These are phyloP conservation scores for Camponotus pennsylvanicus DNA, from an alignment of 1,140 invertebrate species.

Conservation along the genomic window DNA sequence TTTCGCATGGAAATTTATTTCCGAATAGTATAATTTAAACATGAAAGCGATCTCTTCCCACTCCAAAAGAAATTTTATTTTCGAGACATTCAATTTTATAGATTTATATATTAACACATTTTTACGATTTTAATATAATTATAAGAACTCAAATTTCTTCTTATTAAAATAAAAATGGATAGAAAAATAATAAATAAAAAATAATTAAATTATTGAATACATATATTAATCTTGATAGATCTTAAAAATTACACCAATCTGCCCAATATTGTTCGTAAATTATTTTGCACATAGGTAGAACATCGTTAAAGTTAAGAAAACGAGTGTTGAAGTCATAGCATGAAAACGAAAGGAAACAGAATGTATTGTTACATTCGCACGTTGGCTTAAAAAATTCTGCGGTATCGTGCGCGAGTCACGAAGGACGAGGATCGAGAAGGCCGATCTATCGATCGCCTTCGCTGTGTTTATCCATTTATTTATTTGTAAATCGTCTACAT, in stretches of 20 bases:
- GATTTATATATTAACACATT: not conserved
- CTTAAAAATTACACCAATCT: not conserved
- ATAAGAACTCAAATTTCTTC: not conserved
- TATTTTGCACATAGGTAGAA: not conserved
- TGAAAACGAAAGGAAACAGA: not conserved
- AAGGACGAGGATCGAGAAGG: slow-evolving; percentile 49
- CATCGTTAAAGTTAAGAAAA: not conserved
- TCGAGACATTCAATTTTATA: not conserved
- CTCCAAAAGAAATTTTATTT: not conserved
- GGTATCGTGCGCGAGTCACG: not conserved
- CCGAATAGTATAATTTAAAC: not conserved
- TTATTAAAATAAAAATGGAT: not conserved
- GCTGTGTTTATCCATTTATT: slow-evolving; percentile 27
- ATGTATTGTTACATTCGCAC: not conserved
- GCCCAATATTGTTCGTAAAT: not conserved
- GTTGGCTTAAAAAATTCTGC: slow-evolving; percentile 19
- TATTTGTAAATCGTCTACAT: slow-evolving; percentile 34
- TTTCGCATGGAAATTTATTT: slow-evolving; percentile 27
- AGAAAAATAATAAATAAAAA: not conserved
- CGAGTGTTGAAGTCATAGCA: too few relatives aligned
- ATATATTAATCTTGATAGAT: not conserved
- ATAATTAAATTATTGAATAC: not conserved
- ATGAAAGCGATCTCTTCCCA: not conserved
- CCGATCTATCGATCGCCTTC: slow-evolving; percentile 7
- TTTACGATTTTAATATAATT: not conserved